Evolutionary conservation across 1,140 invertebrate species (phyloP).

Genomic region (Homalodisca vitripennis): DNA sequence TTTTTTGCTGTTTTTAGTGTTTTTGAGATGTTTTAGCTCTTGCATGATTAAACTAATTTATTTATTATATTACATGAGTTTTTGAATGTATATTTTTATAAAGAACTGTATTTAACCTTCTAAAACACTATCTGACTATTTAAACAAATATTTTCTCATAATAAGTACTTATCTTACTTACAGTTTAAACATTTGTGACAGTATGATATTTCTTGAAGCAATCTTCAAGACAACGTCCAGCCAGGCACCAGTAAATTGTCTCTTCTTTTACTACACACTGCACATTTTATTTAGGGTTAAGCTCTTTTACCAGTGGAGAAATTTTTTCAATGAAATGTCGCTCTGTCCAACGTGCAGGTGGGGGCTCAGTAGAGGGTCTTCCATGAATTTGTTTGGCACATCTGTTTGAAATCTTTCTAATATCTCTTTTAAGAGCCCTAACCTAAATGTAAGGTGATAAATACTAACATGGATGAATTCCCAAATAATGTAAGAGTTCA

Average conservation of each 20-base stretch:
- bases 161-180: too few relatives aligned
- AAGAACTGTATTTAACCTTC: too few relatives aligned
- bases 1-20: too few relatives aligned
- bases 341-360: neutral
- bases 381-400: neutral
- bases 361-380: neutral
- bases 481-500: neutral
- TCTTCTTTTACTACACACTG: neutral
- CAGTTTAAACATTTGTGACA: neutral
- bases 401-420: neutral
- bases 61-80: too few relatives aligned
- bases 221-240: neutral
- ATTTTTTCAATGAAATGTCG: neutral
- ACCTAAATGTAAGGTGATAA: conserved; percentile 2
- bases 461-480: neutral
- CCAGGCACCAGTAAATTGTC: neutral
- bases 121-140: too few relatives aligned
- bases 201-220: neutral
- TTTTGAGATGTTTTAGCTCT: too few relatives aligned
- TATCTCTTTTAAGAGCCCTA: neutral
- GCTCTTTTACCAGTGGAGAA: neutral
- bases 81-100: too few relatives aligned
- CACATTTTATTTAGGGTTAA: neutral
- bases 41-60: too few relatives aligned
- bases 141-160: too few relatives aligned